Evolutionary conservation across 2,888 invertebrate genomes (phyloP).

Genomic region (Carabus problematicus): DNA sequence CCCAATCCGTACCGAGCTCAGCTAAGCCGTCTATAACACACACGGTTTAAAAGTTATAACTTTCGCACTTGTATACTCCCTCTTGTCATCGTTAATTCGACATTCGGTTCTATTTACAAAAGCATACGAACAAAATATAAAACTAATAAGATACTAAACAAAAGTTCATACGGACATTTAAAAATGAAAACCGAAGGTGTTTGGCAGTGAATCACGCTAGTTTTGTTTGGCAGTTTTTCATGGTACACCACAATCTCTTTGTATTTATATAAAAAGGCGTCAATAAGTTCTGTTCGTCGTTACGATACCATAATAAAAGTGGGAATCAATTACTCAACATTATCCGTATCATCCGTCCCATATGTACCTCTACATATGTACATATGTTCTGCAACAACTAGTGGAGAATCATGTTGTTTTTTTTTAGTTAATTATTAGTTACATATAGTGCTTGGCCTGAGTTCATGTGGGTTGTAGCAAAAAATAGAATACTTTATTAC

Average conservation of each 20-base stretch:
- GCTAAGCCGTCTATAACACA: too few relatives aligned
- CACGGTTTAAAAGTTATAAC: too few relatives aligned
- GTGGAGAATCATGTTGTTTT: constrained; percentile 13
- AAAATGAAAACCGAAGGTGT: constrained; percentile 41
- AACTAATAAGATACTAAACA: too few relatives aligned
- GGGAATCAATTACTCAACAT: too few relatives aligned
- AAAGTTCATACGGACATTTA: neutral
- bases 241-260: constrained; percentile 32
- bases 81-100: too few relatives aligned
- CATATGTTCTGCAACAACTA: constrained; percentile 3
- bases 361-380: too few relatives aligned
- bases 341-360: too few relatives aligned
- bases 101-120: too few relatives aligned
- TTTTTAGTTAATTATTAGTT: constrained; percentile 28
- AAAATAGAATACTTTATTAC: constrained; percentile 29
- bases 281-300: constrained; percentile 13
- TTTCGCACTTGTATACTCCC: too few relatives aligned
- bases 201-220: constrained; percentile 43
- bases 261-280: constrained; percentile 32
- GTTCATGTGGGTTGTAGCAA: constrained; percentile 37
- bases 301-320: too few relatives aligned
- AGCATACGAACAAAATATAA: too few relatives aligned
- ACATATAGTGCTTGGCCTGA: constrained; percentile 36
- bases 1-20: too few relatives aligned
- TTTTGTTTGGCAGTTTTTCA: constrained; percentile 35